Evolutionary conservation across 2,113 vertebrate species (phyloP).

Genomic region (Vimba vimba): DNA sequence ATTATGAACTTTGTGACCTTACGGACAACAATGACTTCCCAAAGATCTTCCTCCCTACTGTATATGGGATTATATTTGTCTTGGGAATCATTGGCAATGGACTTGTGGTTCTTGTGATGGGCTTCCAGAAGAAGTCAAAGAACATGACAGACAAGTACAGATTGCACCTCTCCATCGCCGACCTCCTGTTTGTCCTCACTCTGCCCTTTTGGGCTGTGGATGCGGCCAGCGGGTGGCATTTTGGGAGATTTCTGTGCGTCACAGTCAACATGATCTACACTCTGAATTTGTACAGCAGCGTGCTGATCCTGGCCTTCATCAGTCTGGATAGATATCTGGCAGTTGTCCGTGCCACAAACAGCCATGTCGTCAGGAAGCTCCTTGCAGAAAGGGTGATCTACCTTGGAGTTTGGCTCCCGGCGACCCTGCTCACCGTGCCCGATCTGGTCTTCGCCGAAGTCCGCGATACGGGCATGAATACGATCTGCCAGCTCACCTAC

Average conservation of each 20-base stretch:
- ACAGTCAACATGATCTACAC: conserved; percentile 95
- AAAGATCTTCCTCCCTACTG: conserved; percentile 87
- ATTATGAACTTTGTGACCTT: conserved; percentile 76
- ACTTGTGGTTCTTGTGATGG: conserved; percentile 94
- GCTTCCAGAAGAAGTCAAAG: conserved; percentile 92
- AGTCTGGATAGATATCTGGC: conserved; percentile 95
- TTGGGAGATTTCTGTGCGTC: conserved; percentile 87
- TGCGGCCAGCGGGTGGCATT: conserved; percentile 87
- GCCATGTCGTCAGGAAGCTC: conserved; percentile 85
- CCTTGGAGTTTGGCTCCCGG: conserved; percentile 92
- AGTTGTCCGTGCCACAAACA: conserved; percentile 93
- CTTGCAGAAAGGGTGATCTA: conserved; percentile 90
- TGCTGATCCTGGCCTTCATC: conserved; percentile 96
- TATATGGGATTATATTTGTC: conserved; percentile 92
- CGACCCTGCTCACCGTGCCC: conserved; percentile 86
- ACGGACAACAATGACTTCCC: conserved; percentile 81
- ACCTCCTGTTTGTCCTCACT: conserved; percentile 92
- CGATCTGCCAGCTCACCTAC: conserved; percentile 86
- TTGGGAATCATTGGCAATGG: conserved; percentile 93
- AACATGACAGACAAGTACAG: conserved; percentile 98
- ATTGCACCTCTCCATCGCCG: conserved; percentile 93
- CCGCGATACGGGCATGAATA: conserved; percentile 62
- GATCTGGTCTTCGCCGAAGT: conserved; percentile 88
- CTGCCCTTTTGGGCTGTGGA: conserved; percentile 98
- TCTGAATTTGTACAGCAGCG: conserved; percentile 95